Evolutionary conservation across 2,113 vertebrate genomes (phyloP), one percentile per base, ranked within the genome.

Genomic region (Cepphus grylle): DNA sequence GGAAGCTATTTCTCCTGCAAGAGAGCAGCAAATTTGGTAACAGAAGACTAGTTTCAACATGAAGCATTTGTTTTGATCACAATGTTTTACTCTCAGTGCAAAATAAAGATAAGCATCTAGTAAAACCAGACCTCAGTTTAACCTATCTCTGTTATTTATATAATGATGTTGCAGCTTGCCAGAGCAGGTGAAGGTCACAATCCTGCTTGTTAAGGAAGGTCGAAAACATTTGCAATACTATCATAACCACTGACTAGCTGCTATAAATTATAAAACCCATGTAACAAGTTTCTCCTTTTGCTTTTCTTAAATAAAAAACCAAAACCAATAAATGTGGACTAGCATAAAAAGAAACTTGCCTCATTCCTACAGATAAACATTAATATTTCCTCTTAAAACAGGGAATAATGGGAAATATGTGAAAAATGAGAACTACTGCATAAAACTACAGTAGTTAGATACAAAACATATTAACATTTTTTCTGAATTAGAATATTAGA

Each of bases 91-190:
- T 76, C 56, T 55, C 63, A 40, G 66, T 55, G 56, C 84, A 94
- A 95, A 93, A 94, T 42, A 88, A 76, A 96, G 95, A 96, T 91
- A 97, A 86, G 62, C 45, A 95, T 94, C 86, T 86, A 90, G 95
- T 47, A 97, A 94, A 95, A 93, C 50, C 58, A 96, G 93, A 94
- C 86, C 84, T 86, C 34, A 20, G 23, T 52, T 95, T 95, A 96
- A 93, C 78, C 81, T 36, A 30, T 73, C 87, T 90, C 80, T 40
- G 45, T 73, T 55, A 90, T 70, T 95, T 93, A 89, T 77, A 52
- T 87, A 82, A 93, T 7, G 22, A 73, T 77, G 83, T 7, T 91
- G 62, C 50, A 59, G 81, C 74, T 90, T 97, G 93, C 45, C 78
- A 90, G 55, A 85, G 84, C 42, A 94, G 87, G 74, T 87, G 53